These are phyloP conservation scores for Cryptotis parvus DNA, from an alignment of 2,113 vertebrate genomes.

Conservation along the genomic window DNA sequence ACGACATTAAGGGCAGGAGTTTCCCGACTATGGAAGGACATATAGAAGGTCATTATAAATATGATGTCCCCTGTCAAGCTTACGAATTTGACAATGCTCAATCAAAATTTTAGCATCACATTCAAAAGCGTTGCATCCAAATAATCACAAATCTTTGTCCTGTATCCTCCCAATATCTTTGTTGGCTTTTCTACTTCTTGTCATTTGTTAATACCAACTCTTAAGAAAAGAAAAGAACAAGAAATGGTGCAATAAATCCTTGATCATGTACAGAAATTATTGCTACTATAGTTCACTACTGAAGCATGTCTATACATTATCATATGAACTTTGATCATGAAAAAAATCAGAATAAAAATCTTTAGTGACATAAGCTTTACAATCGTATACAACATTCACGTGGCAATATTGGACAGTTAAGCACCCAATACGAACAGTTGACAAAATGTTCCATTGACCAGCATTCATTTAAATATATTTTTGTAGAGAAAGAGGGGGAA, in stretches of 20 bases:
- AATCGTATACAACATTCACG: constrained; percentile 85
- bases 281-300: constrained; percentile 91
- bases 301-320: constrained; percentile 89
- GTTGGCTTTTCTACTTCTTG: constrained; percentile 77
- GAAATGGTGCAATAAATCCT: constrained; percentile 86
- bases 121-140: constrained; percentile 77
- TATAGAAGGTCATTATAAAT: constrained; percentile 87
- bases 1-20: constrained; percentile 87
- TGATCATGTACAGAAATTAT: constrained; percentile 90
- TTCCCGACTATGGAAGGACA: constrained; percentile 87
- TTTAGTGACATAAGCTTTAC: constrained; percentile 88
- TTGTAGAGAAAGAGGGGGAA: constrained; percentile 66
- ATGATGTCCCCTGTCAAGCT: no score
- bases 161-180: constrained; percentile 78
- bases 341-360: constrained; percentile 87
- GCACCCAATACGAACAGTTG: constrained; percentile 78
- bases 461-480: constrained; percentile 83
- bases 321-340: constrained; percentile 88
- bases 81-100: constrained; percentile 85
- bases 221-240: constrained; percentile 83
- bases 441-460: constrained; percentile 75
- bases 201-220: constrained; percentile 83
- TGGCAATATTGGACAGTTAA: constrained; percentile 83
- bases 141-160: constrained; percentile 77
- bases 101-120: constrained; percentile 83